Percentiles rank a stretch among this genome's conserved stretches.
Evolutionary conservation across 2,888 invertebrate species (phyloP).

Genomic region (Drosophila recens): DNA sequence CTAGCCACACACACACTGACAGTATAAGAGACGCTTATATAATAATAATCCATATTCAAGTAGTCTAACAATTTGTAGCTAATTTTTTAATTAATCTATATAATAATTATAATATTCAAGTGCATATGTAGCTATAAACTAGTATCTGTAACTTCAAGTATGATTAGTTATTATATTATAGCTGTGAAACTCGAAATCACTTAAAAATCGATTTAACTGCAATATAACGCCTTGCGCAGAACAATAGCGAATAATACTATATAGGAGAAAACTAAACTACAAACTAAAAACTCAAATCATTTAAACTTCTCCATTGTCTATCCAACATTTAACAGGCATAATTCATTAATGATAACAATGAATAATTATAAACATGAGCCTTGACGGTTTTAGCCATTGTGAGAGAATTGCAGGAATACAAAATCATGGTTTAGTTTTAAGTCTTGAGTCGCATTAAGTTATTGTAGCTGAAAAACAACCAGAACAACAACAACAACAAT

Average conservation of each 20-base stretch:
- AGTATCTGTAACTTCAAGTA: constrained; percentile 40
- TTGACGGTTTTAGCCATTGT: constrained; percentile 28
- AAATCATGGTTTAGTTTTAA: constrained; percentile 37
- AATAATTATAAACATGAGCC: constrained; percentile 10
- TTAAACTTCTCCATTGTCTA: constrained; percentile 17
- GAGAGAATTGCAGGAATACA: constrained; percentile 38
- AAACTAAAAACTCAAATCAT: constrained; percentile 50
- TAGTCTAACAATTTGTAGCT: constrained; percentile 71
- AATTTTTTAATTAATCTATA: constrained; percentile 73
- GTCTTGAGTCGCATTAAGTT: constrained; percentile 48
- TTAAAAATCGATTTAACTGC: constrained; percentile 76
- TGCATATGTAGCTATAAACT: constrained; percentile 69
- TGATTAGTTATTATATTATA: constrained; percentile 40
- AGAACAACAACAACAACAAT: constrained; percentile 34
- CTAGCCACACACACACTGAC: constrained; percentile 50
- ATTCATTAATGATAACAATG: constrained; percentile 31
- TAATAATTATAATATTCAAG: constrained; percentile 50
- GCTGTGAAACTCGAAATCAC: constrained; percentile 75
- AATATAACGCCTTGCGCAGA: constrained; percentile 80
- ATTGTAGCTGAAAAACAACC: constrained; percentile 28
- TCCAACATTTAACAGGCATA: constrained; percentile 14
- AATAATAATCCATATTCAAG: constrained; percentile 36
- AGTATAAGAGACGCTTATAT: constrained; percentile 76
- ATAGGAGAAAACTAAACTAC: constrained; percentile 12
- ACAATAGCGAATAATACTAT: constrained; percentile 38